Conservation (phyloP, 2,113 vertebrate genomes). For the Ceyx margarethae region DNA sequence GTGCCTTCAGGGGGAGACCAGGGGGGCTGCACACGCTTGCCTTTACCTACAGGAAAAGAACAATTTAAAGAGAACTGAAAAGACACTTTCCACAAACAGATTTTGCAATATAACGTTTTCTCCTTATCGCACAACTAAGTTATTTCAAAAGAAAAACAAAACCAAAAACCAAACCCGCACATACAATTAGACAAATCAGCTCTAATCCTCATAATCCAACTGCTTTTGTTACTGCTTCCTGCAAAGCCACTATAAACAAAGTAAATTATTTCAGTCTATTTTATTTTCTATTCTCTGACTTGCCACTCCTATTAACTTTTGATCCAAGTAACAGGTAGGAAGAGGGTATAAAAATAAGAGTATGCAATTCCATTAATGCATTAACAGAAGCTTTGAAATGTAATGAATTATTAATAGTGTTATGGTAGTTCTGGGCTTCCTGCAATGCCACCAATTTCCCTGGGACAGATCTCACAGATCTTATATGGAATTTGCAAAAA, state of each 20-base stretch:
- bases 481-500: neutral
- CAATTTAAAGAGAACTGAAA: neutral
- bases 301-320: neutral
- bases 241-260: neutral
- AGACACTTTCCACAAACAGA: neutral
- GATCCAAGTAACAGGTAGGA: neutral
- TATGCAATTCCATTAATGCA: neutral
- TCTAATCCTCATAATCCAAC: neutral
- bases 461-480: neutral
- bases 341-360: neutral
- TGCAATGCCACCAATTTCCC: neutral
- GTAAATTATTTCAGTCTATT: neutral
- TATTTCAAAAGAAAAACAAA: neutral
- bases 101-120: neutral
- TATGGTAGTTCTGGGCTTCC: neutral
- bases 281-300: neutral
- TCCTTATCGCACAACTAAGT: neutral
- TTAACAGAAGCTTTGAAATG: neutral
- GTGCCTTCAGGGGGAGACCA: conserved; percentile 86
- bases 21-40: conserved; percentile 82
- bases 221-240: neutral
- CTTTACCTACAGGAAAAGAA: conserved; percentile 76
- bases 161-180: no score
- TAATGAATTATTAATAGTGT: neutral
- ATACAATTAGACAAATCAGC: neutral